Percentiles rank a stretch among this genome's conserved stretches.
Conservation (phyloP, 1,140 invertebrate species). For the Apis florea region DNA sequence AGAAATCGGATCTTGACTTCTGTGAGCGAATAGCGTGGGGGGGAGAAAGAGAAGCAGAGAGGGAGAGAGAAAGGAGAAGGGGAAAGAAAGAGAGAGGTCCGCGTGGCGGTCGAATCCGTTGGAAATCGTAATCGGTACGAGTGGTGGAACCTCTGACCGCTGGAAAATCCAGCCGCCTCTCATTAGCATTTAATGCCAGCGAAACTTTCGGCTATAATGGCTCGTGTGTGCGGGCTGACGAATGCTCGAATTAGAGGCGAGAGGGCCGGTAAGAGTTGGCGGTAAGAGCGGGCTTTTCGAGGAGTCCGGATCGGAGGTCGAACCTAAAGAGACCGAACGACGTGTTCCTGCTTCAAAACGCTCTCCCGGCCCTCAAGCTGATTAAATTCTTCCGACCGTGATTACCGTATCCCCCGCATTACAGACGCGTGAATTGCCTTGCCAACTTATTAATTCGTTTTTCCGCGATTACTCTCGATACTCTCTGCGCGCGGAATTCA, state of each 20-base stretch:
- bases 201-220: conserved; percentile 68
- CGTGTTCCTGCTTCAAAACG: conserved; percentile 57
- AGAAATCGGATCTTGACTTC: conserved; percentile 42
- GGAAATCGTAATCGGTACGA: conserved; percentile 70
- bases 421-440: conserved; percentile 28
- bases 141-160: conserved; percentile 61
- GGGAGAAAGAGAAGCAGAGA: not conserved
- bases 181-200: conserved; percentile 72
- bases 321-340: conserved; percentile 44
- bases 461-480: not conserved
- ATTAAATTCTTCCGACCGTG: conserved; percentile 65
- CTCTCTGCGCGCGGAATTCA: no score
- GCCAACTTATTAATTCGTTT: conserved; percentile 32
- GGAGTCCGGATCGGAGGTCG: conserved; percentile 49
- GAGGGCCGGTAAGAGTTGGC: conserved; percentile 47
- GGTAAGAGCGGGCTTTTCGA: conserved; percentile 47
- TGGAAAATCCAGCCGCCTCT: conserved; percentile 71
- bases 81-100: conserved; percentile 26
- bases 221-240: conserved; percentile 66
- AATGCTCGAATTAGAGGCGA: conserved; percentile 67
- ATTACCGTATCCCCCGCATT: conserved; percentile 43
- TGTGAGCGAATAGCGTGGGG: not conserved
- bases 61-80: not conserved
- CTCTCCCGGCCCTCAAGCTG: conserved; percentile 53
- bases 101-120: conserved; percentile 53